Base-by-base conservation (phyloP, 2,797 vertebrate genomes). In the Gastrophryne carolinensis region DNA sequence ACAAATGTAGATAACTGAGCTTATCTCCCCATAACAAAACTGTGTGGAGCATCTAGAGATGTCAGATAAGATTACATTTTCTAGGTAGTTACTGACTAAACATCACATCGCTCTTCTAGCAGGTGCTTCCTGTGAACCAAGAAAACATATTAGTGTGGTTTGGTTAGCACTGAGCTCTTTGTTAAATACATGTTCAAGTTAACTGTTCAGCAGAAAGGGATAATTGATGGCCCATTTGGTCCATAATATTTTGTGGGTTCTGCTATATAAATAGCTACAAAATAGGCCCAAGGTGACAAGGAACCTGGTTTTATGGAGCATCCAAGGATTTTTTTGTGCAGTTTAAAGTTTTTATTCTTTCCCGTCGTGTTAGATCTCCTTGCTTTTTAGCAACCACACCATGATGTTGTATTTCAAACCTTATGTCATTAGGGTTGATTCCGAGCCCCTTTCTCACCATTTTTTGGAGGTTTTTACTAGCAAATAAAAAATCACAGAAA, bases 121-220 rank as follows among this genome's bases (percentile, higher is more conserved):
- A 93, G 91, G 91, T 92, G 91, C 88, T 92, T 93, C 91, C 91
- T 89, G 90, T 62, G 4, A 77, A 84, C 83, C 88, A 84, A 86
- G 67, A 84, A 86, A 90, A 90, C 87, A 88, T 61, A 5, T 58
- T 57, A 79, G 84, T 89, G 91, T 85, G 89, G 90, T 91, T 89
- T 87, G 73, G 80, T 81, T 1, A 17, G 15, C 69, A 0, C 56
- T 64, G 50, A 49, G 57, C 54, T 53, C 23, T 26, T 39, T 4
- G 54, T 12, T 64, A 50, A 35, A 47, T 62, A 57, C 23, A 21
- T 50, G 13, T n/a, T 37, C 15, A 50, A 21, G 37, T 77, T 35
- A 62, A 64, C 67, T 71, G n/a, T 76, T 61, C 34, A 53, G 23
- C 21, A 15, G 53, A 27, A 61, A 50, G 12, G 24, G 8, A 17